Percentiles rank a stretch among this genome's conserved stretches.
These are phyloP conservation scores for Brachionus paranguensis DNA, from an alignment of 1,140 invertebrate genomes.

Conservation along the genomic window DNA sequence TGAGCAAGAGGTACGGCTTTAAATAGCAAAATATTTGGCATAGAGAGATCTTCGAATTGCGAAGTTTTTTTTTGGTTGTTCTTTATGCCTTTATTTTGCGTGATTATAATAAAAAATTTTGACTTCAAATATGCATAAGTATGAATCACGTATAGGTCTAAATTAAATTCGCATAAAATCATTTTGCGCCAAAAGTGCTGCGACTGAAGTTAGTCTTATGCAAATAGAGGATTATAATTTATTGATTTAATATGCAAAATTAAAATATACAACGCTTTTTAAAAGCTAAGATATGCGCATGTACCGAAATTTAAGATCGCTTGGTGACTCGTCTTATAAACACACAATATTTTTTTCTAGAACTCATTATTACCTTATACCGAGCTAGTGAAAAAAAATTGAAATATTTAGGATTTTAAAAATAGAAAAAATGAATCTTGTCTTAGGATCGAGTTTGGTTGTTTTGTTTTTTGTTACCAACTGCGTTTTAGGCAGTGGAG, in stretches of 20 bases:
- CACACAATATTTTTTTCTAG: not conserved
- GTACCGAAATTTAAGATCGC: conserved; percentile 6
- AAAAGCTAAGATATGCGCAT: not conserved
- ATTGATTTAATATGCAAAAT: conserved; percentile 5
- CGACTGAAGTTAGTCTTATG: not conserved
- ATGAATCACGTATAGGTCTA: not conserved
- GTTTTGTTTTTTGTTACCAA: not conserved
- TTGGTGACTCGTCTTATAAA: conserved; percentile 11
- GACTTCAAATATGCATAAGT: not conserved
- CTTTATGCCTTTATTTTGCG: not conserved
- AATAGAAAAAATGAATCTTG: not conserved
- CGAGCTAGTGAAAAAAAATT: not conserved
- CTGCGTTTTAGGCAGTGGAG: not conserved
- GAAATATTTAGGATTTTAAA: not conserved
- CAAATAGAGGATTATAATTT: not conserved
- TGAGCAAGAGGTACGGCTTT: not conserved
- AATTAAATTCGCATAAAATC: not conserved
- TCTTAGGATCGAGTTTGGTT: not conserved
- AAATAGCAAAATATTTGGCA: conserved; percentile 23
- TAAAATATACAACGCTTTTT: not conserved
- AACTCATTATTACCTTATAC: not conserved
- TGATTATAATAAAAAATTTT: conserved; percentile 32
- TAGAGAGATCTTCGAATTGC: not conserved
- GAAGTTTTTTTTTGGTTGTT: conserved; percentile 8
- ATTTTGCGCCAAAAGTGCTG: not conserved